Base-by-base conservation (phyloP, 2,888 invertebrate genomes). In the Sturmia bella region DNA sequence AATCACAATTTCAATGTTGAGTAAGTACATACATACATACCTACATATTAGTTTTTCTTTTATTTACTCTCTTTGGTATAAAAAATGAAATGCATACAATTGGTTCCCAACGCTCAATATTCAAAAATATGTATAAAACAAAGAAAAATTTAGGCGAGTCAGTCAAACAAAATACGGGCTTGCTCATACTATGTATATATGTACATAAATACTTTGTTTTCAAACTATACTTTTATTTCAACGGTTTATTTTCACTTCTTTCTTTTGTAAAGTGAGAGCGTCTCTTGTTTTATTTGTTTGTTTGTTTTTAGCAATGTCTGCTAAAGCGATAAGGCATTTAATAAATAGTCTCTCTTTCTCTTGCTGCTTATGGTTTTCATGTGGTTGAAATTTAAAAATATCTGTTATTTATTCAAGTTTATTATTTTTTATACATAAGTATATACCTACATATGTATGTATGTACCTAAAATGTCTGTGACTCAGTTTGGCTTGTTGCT, bases 401-500 rank as follows among this genome's bases (percentile, higher is more conserved):
- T 56, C 37, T 56, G 17, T 27, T 52, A 11, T 39, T 32, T 37
- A 27, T 64, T 64, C 27, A 27, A 27, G 41, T 7, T 24, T 32
- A 32, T 32, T 32, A 32, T 32, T 32, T 32, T 32, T 32, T 32
- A n/a, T n/a, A n/a, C n/a, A n/a, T n/a, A n/a, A n/a, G 17, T 48
- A 48, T 11, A 19, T 52, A 52, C 24, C n/a, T 27, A 1, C 7
- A 19, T 54, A n/a, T 15, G 21, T 57, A 27, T 9, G 19, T 11
- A 19, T 48, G 48, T 0, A 48, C 2, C 2, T 24, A n/a, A 43
- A 75, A 56, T 12, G 75, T 56, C 52, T 74, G 78, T 82, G 82
- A 82, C 78, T 82, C 82, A 82, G 77, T 78, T 56, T 50, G 54
- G 57, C 56, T 74, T 59, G 43, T 64, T 70, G 81, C 69, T 82